These are phyloP conservation scores for Brachyrhaphis roseni DNA, from an alignment of 2,797 vertebrate species.

Conservation along the genomic window DNA sequence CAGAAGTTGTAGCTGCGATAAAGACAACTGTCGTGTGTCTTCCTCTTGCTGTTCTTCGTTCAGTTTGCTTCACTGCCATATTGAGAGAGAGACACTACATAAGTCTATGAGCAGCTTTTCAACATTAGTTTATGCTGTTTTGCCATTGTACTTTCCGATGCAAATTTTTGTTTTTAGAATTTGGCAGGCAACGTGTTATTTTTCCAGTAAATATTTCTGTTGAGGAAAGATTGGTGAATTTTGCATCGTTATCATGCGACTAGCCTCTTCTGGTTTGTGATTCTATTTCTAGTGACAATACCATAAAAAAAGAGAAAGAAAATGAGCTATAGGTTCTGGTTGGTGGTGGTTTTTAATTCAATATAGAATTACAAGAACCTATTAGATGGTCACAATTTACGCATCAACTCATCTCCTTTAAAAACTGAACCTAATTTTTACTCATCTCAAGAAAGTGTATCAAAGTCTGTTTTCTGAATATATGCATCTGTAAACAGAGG, in stretches of 20 bases:
- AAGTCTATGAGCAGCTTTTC: neutral
- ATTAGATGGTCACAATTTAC: too few species aligned
- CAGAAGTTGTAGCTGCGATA: constrained; percentile 34
- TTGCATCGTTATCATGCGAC: neutral
- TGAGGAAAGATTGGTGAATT: neutral
- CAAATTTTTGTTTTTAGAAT: neutral
- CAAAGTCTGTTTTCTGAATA: too few species aligned
- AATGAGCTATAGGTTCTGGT: too few species aligned
- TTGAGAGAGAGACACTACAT: neutral
- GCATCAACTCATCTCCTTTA: too few species aligned
- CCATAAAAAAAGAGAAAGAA: neutral
- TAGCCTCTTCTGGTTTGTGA: neutral
- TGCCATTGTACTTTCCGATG: neutral
- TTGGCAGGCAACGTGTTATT: neutral
- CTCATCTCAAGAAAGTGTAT: too few species aligned
- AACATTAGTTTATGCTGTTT: neutral
- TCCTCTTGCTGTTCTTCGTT: constrained; percentile 21
- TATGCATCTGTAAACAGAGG: too few species aligned
- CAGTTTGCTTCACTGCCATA: constrained; percentile 4
- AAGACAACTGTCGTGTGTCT: constrained; percentile 33
- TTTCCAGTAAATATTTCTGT: neutral
- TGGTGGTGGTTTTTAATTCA: too few species aligned
- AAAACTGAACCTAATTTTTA: too few species aligned
- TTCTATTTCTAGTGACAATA: neutral
- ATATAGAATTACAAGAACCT: too few species aligned